Evolutionary conservation across 1,140 invertebrate genomes (phyloP).

Genomic region (Pomacea maculata): DNA sequence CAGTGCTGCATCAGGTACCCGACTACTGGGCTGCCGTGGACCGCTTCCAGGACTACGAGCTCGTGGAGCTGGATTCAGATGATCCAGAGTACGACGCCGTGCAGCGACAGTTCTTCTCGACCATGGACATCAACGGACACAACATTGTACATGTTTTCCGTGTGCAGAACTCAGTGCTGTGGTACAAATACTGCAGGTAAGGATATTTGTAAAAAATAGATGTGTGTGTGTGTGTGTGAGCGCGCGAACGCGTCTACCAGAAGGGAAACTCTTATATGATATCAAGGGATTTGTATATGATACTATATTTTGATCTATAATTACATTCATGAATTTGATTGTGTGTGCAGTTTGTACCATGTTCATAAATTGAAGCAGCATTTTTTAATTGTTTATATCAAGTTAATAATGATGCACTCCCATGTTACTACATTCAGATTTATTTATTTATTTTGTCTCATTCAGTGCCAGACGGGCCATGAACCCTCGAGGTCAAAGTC

Average conservation of each 20-base stretch:
- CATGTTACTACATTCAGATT: no score
- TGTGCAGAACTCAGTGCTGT: conserved; percentile 25
- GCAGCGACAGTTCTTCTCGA: no score
- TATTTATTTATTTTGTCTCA: no score
- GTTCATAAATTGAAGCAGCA: neutral
- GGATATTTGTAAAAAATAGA: neutral
- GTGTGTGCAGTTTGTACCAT: neutral
- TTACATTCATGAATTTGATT: neutral
- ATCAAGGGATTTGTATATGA: no score
- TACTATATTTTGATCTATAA: neutral
- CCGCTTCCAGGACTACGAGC: neutral
- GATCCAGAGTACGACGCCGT: conserved; percentile 2
- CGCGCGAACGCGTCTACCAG: neutral
- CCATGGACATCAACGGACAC: no score
- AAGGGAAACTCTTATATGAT: no score
- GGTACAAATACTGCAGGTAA: conserved; percentile 29
- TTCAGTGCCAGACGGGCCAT: neutral
- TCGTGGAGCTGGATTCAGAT: conserved; percentile 18
- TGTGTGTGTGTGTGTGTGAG: conserved; percentile 2
- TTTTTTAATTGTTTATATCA: neutral
- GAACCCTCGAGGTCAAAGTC: neutral
- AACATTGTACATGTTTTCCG: no score
- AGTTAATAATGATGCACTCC: neutral
- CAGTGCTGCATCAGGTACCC: neutral
- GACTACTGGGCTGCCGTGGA: neutral